Percentiles rank a stretch among this genome's conserved stretches.
Evolutionary conservation across 2,888 invertebrate species (phyloP).

Genomic region (Mythimna albipuncta): DNA sequence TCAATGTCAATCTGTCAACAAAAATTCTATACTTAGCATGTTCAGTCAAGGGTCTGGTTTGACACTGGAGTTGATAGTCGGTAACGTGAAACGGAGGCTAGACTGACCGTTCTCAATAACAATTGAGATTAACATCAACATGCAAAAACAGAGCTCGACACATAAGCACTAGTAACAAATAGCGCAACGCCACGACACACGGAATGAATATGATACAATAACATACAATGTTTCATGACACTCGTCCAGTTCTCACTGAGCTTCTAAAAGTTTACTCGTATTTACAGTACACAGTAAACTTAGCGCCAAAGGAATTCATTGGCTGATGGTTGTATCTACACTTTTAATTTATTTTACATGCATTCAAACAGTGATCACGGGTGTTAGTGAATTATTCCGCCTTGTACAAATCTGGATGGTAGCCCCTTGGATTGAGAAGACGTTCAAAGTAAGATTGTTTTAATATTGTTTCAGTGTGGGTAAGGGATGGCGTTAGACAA

Average conservation of each 20-base stretch:
- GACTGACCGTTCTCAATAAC: neutral
- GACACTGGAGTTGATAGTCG: neutral
- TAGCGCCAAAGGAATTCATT: neutral
- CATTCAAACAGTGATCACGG: neutral
- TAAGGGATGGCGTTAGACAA: no score
- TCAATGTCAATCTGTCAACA: neutral
- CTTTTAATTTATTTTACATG: no score
- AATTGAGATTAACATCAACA: neutral
- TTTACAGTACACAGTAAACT: no score
- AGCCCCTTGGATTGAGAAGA: no score
- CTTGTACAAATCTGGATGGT: neutral
- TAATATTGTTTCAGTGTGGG: no score
- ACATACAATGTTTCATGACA: neutral
- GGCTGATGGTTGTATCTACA: no score
- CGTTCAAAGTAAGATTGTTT: no score
- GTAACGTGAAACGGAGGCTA: neutral
- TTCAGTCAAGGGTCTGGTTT: neutral
- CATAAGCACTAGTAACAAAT: neutral
- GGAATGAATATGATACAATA: neutral
- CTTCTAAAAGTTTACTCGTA: neutral
- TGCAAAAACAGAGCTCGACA: neutral
- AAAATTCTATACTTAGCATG: neutral
- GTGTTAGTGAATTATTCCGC: constrained; percentile 10
- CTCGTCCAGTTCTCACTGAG: no score
- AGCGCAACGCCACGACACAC: neutral